Evolutionary conservation across 2,888 invertebrate genomes (phyloP), one percentile per base, ranked within the genome.

Genomic region (Diplolepis rosae): DNA sequence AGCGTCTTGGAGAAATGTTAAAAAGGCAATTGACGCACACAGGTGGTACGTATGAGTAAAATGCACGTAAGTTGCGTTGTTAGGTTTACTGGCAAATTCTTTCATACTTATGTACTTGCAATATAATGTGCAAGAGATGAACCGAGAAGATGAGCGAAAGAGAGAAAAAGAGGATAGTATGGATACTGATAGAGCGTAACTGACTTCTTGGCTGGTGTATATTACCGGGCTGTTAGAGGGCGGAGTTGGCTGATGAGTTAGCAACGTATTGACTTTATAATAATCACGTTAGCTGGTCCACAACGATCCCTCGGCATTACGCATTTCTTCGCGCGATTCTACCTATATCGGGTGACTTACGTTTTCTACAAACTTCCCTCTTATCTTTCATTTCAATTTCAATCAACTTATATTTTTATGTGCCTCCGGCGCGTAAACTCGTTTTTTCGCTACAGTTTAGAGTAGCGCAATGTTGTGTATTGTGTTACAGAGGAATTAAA

Each of bases 191-290:
- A 82, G 79, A 82, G 83, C 84, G 84, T 86, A 86, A 86, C 87
- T 84, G 87, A 86, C 87, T 87, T 83, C 86, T 86, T 84, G 86
- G 82, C 84, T 81, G 81, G 86, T 84, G 84, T 85, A 87, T 87
- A 87, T 86, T 87, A 87, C 88, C 86, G 84, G 87, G 84, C 87
- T 88, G 88, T 87, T 88, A 86, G 87, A 87, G 87, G 88, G 88
- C 88, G 88, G 88, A 83, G 87, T 81, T 81, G 83, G 83, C 87
- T 88, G 88, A 88, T 88, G 88, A 88, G 88, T 87, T 88, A 87
- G 88, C 88, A 87, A 88, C 88, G 88, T 88, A 88, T 88, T 88
- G 88, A 88, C 88, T 88, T 87, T 86, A 88, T 88, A 88, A 88
- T 88, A 88, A 88, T 88, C 87, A 87, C 87, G 87, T 88, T 88